These are phyloP conservation scores for Gymnocephalus cernua DNA, from an alignment of 2,113 vertebrate genomes.

Conservation along the genomic window DNA sequence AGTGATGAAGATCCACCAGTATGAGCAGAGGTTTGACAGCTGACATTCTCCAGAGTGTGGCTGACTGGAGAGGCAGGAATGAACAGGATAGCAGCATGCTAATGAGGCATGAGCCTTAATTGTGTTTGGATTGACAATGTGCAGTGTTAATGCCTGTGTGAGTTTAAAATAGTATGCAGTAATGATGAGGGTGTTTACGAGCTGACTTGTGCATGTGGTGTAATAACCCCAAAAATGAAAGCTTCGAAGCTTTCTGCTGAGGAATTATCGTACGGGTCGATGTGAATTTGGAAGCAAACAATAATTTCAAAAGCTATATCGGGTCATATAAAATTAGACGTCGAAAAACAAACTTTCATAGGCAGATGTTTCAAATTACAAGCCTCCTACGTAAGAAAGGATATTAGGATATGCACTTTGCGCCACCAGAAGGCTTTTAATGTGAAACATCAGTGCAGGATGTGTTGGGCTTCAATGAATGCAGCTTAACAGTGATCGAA, in stretches of 20 bases:
- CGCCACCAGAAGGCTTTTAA: not conserved
- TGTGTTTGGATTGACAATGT: constrained; percentile 15
- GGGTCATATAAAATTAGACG: not conserved
- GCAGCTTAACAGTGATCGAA: not conserved
- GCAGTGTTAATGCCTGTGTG: not conserved
- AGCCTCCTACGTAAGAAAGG: not conserved
- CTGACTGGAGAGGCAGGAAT: constrained; percentile 17
- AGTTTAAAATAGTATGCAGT: constrained; percentile 17
- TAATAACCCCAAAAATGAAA: not conserved
- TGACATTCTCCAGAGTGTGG: constrained; percentile 42
- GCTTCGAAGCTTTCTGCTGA: not conserved
- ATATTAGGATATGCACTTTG: not conserved
- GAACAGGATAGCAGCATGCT: constrained; percentile 45
- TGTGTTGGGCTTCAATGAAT: not conserved
- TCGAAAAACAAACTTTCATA: not conserved
- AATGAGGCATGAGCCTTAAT: constrained; percentile 41
- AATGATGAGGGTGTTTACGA: not conserved
- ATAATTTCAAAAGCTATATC: not conserved
- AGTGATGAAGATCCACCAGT: constrained; percentile 5
- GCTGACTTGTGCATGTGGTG: not conserved
- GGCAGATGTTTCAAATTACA: not conserved
- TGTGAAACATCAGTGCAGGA: not conserved
- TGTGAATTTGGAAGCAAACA: not conserved
- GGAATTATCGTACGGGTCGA: not conserved
- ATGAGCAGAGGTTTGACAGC: constrained; percentile 45